Base-by-base conservation (phyloP, 2,113 vertebrate genomes). In the Colaptes auratus region DNA sequence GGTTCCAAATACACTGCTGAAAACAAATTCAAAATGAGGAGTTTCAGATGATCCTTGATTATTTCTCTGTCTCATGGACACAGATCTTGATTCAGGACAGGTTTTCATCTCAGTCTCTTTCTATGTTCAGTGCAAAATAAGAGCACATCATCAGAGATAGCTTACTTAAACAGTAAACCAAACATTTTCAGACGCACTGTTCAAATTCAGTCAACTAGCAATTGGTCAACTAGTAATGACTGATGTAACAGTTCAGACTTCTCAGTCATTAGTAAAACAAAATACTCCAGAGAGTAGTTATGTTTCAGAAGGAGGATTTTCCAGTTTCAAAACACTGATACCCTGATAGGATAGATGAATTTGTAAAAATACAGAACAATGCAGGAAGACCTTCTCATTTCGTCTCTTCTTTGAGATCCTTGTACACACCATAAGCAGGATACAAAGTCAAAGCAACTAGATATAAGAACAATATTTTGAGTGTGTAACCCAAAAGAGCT, bases 71-170 rank as follows among this genome's bases (percentile, higher is more conserved):
- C 55, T 88, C 65, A 44, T 17, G 42, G 44, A 95, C 33, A 95
- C 44, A 89, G 61, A 82, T 82, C 94, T 91, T 92, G 75, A 95
- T 82, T 82, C 20, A 35, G 66, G 64, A n/a, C 19, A 96, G 33
- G 31, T 94, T 92, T 85, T 92, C 69, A 90, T 74, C 69, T 89
- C 83, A 83, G 73, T 92, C 90, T 96, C 78, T 93, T 96, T 94
- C 92, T 87, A 72, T 46, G 65, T 95, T 97, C 96, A 94, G 96
- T 97, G 95, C 96, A 97, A 97, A 97, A 96, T 95, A 96, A 96
- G 75, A 97, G 96, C 91, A 96, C 93, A 96, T 97, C 90, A 92
- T 88, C 85, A 69, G 85, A 94, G 70, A 96, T 61, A 95, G 88
- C 78, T 93, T 96, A 97, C 91, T 96, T 96, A 85, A 95, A 44